These are phyloP conservation scores for Danio tinwini DNA, from an alignment of 2,797 vertebrate species.

Conservation along the genomic window DNA sequence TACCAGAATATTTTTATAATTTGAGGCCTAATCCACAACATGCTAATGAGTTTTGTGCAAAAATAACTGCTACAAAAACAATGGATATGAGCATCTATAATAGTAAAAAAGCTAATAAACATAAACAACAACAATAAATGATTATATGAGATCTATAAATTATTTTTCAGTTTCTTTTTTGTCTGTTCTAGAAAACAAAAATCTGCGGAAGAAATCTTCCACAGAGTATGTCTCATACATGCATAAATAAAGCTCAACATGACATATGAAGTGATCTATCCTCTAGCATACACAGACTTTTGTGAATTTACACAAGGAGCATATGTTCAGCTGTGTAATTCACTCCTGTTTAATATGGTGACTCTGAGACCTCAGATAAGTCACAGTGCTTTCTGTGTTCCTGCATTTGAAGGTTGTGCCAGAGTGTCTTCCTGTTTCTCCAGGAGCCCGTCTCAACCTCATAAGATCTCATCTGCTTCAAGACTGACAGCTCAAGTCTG, in stretches of 20 bases:
- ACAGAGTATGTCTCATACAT: not conserved
- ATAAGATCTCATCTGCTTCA: slow-evolving; percentile 70
- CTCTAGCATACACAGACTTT: slow-evolving; percentile 27
- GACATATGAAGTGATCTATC: slow-evolving; percentile 37
- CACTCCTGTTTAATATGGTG: slow-evolving; percentile 55
- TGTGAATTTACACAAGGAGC: slow-evolving; percentile 47
- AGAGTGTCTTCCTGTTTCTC: slow-evolving; percentile 25
- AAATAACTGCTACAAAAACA: too few relatives aligned
- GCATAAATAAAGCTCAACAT: slow-evolving; percentile 31
- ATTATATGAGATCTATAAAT: not conserved
- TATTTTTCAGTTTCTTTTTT: not conserved
- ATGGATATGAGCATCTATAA: not conserved
- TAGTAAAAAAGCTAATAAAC: not conserved
- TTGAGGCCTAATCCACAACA: too few relatives aligned
- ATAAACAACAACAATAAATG: not conserved
- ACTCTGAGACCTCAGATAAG: slow-evolving; percentile 39
- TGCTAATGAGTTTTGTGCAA: too few relatives aligned
- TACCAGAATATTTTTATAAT: not conserved
- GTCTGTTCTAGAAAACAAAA: not conserved
- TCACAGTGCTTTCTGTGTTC: slow-evolving; percentile 43
- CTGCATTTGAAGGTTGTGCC: slow-evolving; percentile 39
- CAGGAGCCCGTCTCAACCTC: slow-evolving; percentile 44
- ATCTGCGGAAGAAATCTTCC: not conserved
- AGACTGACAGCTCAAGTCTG: slow-evolving; percentile 86
- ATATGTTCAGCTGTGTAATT: slow-evolving; percentile 50